Evolutionary conservation across 2,113 vertebrate genomes (phyloP), one percentile per base, ranked within the genome.

Genomic region (Acanthochromis polyacanthus): DNA sequence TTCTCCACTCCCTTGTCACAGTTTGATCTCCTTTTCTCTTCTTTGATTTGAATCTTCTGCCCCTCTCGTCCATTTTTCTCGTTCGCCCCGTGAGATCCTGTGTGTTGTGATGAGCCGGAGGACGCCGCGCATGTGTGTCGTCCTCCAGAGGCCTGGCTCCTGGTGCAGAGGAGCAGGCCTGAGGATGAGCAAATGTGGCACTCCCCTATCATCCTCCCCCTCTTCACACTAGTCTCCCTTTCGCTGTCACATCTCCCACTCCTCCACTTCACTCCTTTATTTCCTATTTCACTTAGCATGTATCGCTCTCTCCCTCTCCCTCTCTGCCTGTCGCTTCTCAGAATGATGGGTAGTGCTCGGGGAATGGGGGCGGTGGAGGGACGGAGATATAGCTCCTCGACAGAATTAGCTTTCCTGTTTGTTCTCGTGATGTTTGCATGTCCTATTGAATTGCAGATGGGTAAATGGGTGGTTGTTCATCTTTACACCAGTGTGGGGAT

Each of bases 131-230:
- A 40, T 74, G 75, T 66, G 71, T 11, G 66, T 59, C 43, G 55
- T 83, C 57, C 82, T 86, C 87, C 65, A 71, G 76, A 83, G 74
- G 79, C 75, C 50, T n/a, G 73, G 57, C 75, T 81, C 73, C 73
- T 76, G 70, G 57, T 80, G 69, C 58, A 14, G 73, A 76, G 80
- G 43, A 84, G 78, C 20, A 6, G 83, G 62, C 74, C 79, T 73
- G 76, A 87, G 81, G 83, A 87, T 86, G 87, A 92, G 22, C 87
- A 89, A 88, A 83, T 85, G 82, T 91, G 87, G 86, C 88, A 73
- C 80, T 78, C 61, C 56, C 46, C 58, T 65, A 55, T 66, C 77
- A 51, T 77, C 69, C 22, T 60, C 69, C 57, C 68, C 62, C 52
- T 73, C 60, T 82, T 75, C 74, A 71, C 88, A 69, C 80, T 45